Percentiles rank a stretch among this genome's conserved stretches.
Evolutionary conservation across 2,797 vertebrate species (phyloP).

Genomic region (Macropus fuliginosus): DNA sequence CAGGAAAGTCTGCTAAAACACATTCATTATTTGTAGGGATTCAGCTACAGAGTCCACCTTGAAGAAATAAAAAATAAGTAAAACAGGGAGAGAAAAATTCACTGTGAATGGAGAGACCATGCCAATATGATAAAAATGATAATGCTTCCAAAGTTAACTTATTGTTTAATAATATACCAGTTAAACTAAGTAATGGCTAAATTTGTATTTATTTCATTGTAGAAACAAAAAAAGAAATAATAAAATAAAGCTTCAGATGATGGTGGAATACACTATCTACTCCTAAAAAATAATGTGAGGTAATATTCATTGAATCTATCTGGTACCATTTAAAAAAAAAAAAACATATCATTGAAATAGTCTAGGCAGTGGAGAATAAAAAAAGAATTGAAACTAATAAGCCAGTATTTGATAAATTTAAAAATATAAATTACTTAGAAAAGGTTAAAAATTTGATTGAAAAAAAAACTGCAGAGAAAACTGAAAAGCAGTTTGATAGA

Average conservation of each 20-base stretch:
- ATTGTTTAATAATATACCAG: background rate
- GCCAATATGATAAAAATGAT: background rate
- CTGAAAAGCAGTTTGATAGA: background rate
- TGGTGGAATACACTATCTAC: background rate
- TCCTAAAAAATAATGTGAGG: background rate
- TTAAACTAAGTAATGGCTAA: background rate
- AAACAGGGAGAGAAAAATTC: background rate
- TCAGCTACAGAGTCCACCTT: background rate
- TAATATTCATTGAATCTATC: background rate
- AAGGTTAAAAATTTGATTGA: background rate
- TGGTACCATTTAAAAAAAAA: background rate
- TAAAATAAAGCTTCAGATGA: background rate
- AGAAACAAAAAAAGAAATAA: background rate
- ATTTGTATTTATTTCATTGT: background rate
- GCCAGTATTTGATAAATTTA: background rate
- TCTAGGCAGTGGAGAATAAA: background rate
- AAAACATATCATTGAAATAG: background rate
- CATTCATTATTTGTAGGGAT: too few species aligned
- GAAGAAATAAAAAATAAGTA: background rate
- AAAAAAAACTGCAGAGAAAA: background rate
- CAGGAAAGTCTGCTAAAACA: too few species aligned
- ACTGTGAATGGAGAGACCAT: background rate
- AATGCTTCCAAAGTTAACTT: background rate
- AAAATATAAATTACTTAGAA: background rate
- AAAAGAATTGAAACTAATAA: background rate